A percentile compares a stretch with the other conserved stretches of the same genome.
Conservation (phyloP, 2,113 vertebrate species). For the Engraulis encrasicolus region DNA sequence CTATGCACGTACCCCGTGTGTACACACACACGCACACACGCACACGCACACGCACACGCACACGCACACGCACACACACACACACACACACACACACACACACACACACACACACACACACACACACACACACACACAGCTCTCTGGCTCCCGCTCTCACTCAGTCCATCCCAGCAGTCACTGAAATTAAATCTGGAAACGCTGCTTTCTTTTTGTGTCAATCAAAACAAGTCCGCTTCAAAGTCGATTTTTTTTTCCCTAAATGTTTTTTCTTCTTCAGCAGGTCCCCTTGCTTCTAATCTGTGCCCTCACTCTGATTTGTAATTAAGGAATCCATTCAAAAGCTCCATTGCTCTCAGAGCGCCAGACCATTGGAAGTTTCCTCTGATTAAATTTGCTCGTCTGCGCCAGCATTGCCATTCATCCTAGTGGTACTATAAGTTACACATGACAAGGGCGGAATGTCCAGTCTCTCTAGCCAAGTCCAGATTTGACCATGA, state of each 20-base stretch:
- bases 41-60: too few species aligned
- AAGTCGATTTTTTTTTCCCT: conserved; percentile 5
- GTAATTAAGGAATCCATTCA: conserved; percentile 51
- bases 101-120: background rate
- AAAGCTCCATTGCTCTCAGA: background rate
- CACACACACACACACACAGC: background rate
- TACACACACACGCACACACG: background rate
- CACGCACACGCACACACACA: background rate
- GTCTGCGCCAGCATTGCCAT: background rate
- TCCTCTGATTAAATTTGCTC: conserved; percentile 13
- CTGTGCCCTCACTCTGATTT: conserved; percentile 39
- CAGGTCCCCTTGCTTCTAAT: conserved; percentile 44
- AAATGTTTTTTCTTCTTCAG: conserved; percentile 15
- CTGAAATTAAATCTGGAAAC: background rate
- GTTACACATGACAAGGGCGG: background rate
- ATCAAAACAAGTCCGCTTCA: conserved; percentile 30
- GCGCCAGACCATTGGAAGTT: conserved; percentile 33
- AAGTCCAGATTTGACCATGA: background rate
- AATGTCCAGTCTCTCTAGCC: background rate
- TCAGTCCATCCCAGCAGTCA: background rate
- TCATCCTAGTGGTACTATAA: conserved; percentile 1
- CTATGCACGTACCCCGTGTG: too few species aligned
- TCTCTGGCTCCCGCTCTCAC: too few species aligned
- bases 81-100: too few species aligned
- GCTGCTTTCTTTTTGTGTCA: background rate